Conservation (phyloP, 2,888 invertebrate genomes). For the Gandaritis pyraliata region DNA sequence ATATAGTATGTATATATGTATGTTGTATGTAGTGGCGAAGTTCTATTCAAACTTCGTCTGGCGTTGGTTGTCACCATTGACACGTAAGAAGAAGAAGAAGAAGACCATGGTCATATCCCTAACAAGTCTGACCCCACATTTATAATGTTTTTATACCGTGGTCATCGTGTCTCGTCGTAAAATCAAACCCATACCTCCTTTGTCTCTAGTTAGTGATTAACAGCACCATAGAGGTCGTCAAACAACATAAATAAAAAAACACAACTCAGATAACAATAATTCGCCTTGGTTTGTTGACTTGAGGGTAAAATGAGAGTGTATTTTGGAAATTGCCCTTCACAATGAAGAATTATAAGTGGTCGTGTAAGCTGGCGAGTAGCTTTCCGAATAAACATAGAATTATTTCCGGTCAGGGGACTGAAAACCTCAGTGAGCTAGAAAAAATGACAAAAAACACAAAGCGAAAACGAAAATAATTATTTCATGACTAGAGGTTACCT, state of each 20-base stretch:
- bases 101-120: too few relatives aligned
- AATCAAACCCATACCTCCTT: too few relatives aligned
- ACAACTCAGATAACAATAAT: conserved; percentile 7
- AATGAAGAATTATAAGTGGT: conserved; percentile 18
- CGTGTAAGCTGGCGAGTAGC: conserved; percentile 29
- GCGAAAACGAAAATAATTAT: conserved; percentile 3
- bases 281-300: conserved; percentile 10
- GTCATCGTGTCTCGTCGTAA: too few relatives aligned
- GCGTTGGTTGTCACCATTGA: too few relatives aligned
- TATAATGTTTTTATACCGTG: too few relatives aligned
- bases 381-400: conserved; percentile 44
- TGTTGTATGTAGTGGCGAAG: too few relatives aligned
- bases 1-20: too few relatives aligned
- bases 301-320: conserved; percentile 2
- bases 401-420: conserved; percentile 37
- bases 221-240: not conserved
- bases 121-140: too few relatives aligned
- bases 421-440: conserved; percentile 25
- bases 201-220: too few relatives aligned
- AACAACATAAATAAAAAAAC: not conserved
- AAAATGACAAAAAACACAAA: not conserved
- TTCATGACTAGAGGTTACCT: too few relatives aligned
- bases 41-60: too few relatives aligned
- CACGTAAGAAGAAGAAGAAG: too few relatives aligned
- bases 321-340: conserved; percentile 16